phyloP scores from a whole-genome alignment of 1,140 invertebrate genomes.

The Pseudobourletiella spinata region DNA sequence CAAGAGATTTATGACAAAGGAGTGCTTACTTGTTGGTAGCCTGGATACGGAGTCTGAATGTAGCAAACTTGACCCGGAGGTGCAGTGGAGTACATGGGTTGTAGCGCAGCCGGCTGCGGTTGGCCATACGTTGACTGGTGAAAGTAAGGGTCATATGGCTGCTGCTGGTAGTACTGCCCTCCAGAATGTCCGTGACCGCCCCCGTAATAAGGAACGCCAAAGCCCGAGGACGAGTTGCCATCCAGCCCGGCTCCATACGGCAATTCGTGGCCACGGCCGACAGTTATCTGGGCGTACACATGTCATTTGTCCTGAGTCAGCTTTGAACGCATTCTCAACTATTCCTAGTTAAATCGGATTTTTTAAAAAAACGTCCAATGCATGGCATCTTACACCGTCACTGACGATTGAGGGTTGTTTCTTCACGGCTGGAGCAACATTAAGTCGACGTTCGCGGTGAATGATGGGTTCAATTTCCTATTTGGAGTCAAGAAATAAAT shows the following conservation, averaged over 20 bases:
- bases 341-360: background rate
- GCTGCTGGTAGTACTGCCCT: background rate
- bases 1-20: background rate
- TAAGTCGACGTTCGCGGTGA: conserved; percentile 70
- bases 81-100: background rate
- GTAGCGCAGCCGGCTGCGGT: background rate
- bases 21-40: conserved; percentile 4
- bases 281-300: background rate
- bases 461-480: conserved; percentile 30
- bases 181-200: background rate
- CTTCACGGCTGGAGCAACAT: conserved; percentile 82
- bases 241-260: conserved; percentile 15
- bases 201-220: conserved; percentile 12
- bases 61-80: conserved; percentile 16
- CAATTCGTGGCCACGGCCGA: conserved; percentile 10
- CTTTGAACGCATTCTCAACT: background rate
- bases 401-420: conserved; percentile 52
- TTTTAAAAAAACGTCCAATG: background rate
- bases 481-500: conserved; percentile 10
- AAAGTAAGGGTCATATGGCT: background rate
- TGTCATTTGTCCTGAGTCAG: too few relatives aligned
- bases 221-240: conserved; percentile 11
- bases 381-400: background rate
- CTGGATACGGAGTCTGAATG: conserved; percentile 20
- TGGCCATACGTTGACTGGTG: background rate